Base-by-base conservation (phyloP, 1,140 invertebrate genomes). In the Heliconius hermathena region DNA sequence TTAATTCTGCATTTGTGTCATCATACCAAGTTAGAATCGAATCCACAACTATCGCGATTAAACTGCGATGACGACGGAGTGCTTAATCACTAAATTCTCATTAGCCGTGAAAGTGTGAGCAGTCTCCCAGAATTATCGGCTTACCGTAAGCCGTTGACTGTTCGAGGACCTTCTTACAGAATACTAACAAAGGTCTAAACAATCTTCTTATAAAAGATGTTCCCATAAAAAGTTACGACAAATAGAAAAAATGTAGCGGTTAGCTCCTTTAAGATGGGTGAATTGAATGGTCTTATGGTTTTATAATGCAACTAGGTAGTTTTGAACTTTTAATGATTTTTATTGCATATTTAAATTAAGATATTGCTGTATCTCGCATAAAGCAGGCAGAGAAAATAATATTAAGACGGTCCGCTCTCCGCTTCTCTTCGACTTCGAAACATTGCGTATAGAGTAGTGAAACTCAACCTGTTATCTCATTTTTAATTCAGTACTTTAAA, bases 171-270 rank as follows among this genome's bases (percentile, higher is more conserved):
- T 66, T 33, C 6, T 74, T 60, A 74, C 60, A 66, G 26, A 74
- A 74, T 36, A 80, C 41, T 66, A 36, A 84, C 79, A 82, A 76
- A 82, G 78, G 79, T 74, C 77, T 66, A 82, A 82, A 46, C 38
- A 85, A 81, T 85, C 81, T 83, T 82, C 81, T 83, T 82, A 81
- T 52, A 78, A 78, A 71, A 66, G 72, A 22, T 82, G 74, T 77
- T 71, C 83, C 46, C 46, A 73, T 81, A 81, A 82, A 81, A 79
- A 73, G 74, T 41, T 80, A 82, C 73, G 79, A 85, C 81, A 85
- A 85, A 85, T 81, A 82, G 33, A 78, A 79, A 76, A 70, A 76
- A 82, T 83, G 84, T 84, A 90, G 89, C 85, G 89, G 89, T 90
- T 86, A 82, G 33, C 52, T 54, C 85, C 71, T 70, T 82, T 77